phyloP scores from a whole-genome alignment of 2,113 vertebrate species.

The Melanostigma gelatinosum region DNA sequence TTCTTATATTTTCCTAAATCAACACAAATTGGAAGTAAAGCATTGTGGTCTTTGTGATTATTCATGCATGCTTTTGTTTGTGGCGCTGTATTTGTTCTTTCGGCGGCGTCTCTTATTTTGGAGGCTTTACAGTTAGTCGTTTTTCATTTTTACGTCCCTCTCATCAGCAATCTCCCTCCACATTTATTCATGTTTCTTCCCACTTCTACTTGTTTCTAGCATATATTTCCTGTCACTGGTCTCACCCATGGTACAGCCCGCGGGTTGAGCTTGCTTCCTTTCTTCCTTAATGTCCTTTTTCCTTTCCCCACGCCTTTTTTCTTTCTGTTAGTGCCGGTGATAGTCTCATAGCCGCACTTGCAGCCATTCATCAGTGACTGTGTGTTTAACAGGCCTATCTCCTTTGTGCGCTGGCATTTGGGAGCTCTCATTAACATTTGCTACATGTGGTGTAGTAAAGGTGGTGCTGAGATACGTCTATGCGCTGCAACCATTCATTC shows the following conservation, averaged over 20 bases:
- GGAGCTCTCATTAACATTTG: slow-evolving; percentile 79
- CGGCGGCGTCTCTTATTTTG: slow-evolving; percentile 56
- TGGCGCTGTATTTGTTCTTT: slow-evolving; percentile 54
- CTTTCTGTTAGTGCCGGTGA: slow-evolving; percentile 6
- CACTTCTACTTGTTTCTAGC: neutral
- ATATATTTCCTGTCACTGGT: neutral
- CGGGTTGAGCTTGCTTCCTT: neutral
- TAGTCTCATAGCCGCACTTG: neutral
- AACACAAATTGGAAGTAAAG: slow-evolving; percentile 79
- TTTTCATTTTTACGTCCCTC: slow-evolving; percentile 73
- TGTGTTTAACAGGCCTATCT: slow-evolving; percentile 68
- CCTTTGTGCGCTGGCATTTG: slow-evolving; percentile 75
- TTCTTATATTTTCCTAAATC: slow-evolving; percentile 80
- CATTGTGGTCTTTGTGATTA: slow-evolving; percentile 66
- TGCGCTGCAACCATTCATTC: slow-evolving; percentile 59
- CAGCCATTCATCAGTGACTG: slow-evolving; percentile 69
- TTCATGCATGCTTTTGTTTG: slow-evolving; percentile 62
- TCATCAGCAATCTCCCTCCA: slow-evolving; percentile 37
- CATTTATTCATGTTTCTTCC: slow-evolving; percentile 27
- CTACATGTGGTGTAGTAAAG: slow-evolving; percentile 75
- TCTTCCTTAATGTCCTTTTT: neutral
- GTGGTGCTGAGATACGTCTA: slow-evolving; percentile 55
- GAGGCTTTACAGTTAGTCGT: slow-evolving; percentile 67
- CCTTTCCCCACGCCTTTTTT: neutral
- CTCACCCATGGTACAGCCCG: neutral